These are phyloP conservation scores for Musca vetustissima DNA, from an alignment of 1,140 invertebrate species.

Conservation along the genomic window DNA sequence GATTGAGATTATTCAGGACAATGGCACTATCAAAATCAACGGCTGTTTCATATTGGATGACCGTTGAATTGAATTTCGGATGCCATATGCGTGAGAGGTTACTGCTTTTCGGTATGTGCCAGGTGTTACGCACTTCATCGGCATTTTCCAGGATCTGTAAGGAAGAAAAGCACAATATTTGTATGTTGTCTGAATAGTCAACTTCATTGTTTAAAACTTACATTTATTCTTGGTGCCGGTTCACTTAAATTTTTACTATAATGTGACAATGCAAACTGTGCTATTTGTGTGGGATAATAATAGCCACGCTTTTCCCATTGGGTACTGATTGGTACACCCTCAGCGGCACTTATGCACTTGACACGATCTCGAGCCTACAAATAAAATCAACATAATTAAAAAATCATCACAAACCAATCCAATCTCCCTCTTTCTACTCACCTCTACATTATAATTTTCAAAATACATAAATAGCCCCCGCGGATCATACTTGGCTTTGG, in stretches of 20 bases:
- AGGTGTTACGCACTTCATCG: slow-evolving; percentile 65
- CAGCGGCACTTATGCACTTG: slow-evolving; percentile 89
- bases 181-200: neutral
- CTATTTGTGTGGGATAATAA: slow-evolving; percentile 98
- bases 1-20: slow-evolving; percentile 64
- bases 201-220: too few species aligned
- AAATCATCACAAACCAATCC: too few species aligned
- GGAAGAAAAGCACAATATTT: neutral
- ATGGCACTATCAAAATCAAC: slow-evolving; percentile 72
- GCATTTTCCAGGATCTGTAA: slow-evolving; percentile 70
- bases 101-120: slow-evolving; percentile 68
- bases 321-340: slow-evolving; percentile 90
- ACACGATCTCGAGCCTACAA: slow-evolving; percentile 76
- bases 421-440: too few species aligned
- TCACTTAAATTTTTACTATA: slow-evolving; percentile 93
- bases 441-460: slow-evolving; percentile 97
- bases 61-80: slow-evolving; percentile 59
- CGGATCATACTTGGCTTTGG: slow-evolving; percentile 84
- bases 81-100: slow-evolving; percentile 66
- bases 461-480: slow-evolving; percentile 92
- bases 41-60: slow-evolving; percentile 72
- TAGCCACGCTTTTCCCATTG: slow-evolving; percentile 95
- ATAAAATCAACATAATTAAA: slow-evolving; percentile 15
- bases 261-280: slow-evolving; percentile 95
- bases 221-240: slow-evolving; percentile 67